Evolutionary conservation across 2,888 invertebrate species (phyloP).

Genomic region (Anaspis maculata): DNA sequence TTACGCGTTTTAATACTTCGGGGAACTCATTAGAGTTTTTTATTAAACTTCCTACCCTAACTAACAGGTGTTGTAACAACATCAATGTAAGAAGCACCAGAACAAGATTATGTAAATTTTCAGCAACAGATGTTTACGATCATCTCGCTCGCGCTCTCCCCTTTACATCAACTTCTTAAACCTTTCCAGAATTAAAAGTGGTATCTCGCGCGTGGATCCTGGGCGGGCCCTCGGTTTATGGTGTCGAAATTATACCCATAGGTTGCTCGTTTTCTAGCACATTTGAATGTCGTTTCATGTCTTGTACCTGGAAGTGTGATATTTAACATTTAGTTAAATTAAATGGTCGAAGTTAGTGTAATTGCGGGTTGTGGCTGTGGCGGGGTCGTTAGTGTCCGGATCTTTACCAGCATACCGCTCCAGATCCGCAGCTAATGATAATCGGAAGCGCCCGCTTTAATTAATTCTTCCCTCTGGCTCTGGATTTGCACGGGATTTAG

Average conservation of each 20-base stretch:
- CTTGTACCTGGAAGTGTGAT: constrained; percentile 2
- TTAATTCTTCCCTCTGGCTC: constrained; percentile 10
- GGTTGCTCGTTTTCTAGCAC: not conserved
- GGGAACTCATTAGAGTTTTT: constrained; percentile 19
- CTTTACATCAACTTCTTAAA: constrained; percentile 15
- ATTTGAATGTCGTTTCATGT: not conserved
- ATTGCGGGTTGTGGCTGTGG: constrained; percentile 13
- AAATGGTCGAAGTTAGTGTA: constrained; percentile 8
- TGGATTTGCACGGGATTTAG: too few species aligned
- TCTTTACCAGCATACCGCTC: constrained; percentile 6
- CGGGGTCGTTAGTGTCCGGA: constrained; percentile 11
- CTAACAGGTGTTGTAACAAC: constrained; percentile 19
- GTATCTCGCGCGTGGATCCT: too few species aligned
- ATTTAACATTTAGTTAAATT: constrained; percentile 2
- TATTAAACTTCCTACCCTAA: constrained; percentile 18
- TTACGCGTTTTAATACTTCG: too few species aligned
- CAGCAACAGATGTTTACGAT: constrained; percentile 21
- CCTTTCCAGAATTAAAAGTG: constrained; percentile 12
- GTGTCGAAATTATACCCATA: not conserved
- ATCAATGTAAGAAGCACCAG: constrained; percentile 17
- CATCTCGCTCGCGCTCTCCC: too few species aligned
- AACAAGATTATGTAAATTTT: constrained; percentile 20
- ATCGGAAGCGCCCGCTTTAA: constrained; percentile 8
- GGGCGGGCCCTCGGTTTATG: not conserved
- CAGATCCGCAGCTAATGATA: constrained; percentile 9